These are phyloP conservation scores for Harpagifer antarcticus DNA, from an alignment of 2,797 vertebrate genomes.

Conservation along the genomic window DNA sequence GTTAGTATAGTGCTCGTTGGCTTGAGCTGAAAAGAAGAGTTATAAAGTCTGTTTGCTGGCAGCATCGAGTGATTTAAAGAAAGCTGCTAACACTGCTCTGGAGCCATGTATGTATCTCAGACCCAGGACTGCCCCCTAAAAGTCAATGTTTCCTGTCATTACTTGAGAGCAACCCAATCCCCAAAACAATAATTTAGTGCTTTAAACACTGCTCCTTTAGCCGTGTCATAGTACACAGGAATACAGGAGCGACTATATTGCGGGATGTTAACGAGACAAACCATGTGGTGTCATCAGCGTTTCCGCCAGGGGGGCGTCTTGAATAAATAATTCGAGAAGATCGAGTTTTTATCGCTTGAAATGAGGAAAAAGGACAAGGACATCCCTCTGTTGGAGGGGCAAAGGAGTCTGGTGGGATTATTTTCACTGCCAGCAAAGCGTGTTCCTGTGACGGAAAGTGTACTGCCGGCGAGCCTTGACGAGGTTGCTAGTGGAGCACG, in stretches of 20 bases:
- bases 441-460: too few species aligned
- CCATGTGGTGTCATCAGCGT: too few species aligned
- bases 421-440: too few species aligned
- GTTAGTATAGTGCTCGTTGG: conserved; percentile 17
- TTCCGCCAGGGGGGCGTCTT: too few species aligned
- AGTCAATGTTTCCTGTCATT: not conserved
- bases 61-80: conserved; percentile 1
- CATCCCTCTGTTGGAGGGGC: too few species aligned
- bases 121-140: not conserved
- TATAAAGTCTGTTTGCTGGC: conserved; percentile 40
- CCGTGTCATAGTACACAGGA: not conserved
- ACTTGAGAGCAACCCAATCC: not conserved
- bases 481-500: too few species aligned
- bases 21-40: conserved; percentile 14
- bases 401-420: too few species aligned
- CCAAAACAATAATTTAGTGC: not conserved
- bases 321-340: too few species aligned
- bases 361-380: too few species aligned
- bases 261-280: not conserved
- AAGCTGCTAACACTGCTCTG: conserved; percentile 2
- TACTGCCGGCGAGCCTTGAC: too few species aligned
- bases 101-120: conserved; percentile 27
- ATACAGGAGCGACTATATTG: not conserved
- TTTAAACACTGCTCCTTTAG: not conserved
- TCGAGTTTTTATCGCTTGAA: too few species aligned